Evolutionary conservation across 2,113 vertebrate genomes (phyloP).

Genomic region (Aspiorhynchus laticeps): DNA sequence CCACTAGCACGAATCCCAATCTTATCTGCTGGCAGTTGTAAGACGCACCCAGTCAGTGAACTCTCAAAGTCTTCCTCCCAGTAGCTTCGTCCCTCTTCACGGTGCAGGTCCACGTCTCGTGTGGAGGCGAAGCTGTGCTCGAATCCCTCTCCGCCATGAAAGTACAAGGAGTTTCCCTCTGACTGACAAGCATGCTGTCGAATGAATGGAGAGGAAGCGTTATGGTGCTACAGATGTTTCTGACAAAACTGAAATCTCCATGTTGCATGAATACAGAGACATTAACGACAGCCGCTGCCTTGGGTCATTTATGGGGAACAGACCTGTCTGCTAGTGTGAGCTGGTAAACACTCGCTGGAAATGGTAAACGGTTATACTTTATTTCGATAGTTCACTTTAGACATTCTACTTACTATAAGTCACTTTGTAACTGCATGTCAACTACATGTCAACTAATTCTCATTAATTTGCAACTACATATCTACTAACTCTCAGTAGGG

Average conservation of each 20-base stretch:
- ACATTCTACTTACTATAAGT: too few relatives aligned
- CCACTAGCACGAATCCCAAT: background rate
- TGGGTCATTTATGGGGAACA: background rate
- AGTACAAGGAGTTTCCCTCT: conserved; percentile 94
- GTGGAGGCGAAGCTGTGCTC: conserved; percentile 92
- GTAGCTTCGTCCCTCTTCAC: conserved; percentile 88
- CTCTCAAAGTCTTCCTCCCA: conserved; percentile 98
- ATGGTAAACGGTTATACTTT: too few relatives aligned
- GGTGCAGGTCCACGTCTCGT: conserved; percentile 89
- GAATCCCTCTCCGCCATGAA: conserved; percentile 88
- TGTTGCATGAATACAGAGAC: background rate
- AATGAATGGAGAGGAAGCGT: background rate
- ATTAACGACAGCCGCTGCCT: background rate
- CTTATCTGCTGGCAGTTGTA: background rate
- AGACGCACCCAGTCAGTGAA: conserved; percentile 82
- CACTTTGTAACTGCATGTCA: too few relatives aligned
- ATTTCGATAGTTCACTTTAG: too few relatives aligned
- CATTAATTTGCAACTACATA: too few relatives aligned
- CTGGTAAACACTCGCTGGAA: too few relatives aligned
- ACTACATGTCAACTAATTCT: too few relatives aligned
- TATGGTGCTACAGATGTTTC: background rate
- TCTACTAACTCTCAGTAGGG: too few relatives aligned
- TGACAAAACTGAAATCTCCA: background rate
- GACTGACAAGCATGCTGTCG: conserved; percentile 96
- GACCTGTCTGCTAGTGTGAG: background rate